Base-by-base conservation (phyloP, 1,140 invertebrate genomes). In the Melipona quadrifasciata region DNA sequence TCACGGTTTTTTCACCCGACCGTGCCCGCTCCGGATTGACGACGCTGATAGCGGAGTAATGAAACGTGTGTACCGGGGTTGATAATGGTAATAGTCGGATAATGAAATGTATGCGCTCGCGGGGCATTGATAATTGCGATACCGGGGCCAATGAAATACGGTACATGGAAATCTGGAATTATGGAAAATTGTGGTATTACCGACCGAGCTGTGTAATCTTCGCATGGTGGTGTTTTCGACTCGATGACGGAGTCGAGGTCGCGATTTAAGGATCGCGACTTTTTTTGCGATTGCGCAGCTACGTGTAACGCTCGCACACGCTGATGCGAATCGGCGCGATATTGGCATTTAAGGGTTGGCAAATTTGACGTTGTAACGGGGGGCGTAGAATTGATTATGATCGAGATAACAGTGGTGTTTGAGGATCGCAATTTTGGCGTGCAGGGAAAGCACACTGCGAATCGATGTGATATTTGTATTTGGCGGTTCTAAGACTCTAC, bases 111-210 rank as follows among this genome's bases (percentile, higher is more conserved):
- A 34, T 34, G 65, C 65, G 65, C 19, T 57, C 10, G 21, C 27
- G 16, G 6, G 17, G 65, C n/a, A n/a, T 34, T 67, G 39, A 71
- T 71, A 70, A 70, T 71, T 34, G 65, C 21, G 65, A 67, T 34
- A 19, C 27, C 11, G 39, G 5, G 24, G 24, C 39, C 21, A 47
- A 39, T 71, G 68, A 71, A 47, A 39, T 39, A 39, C 24, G 6
- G 21, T 21, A 39, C 19, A 47, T 71, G 68, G 34, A 34, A n/a
- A 39, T 71, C 34, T n/a, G 68, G 68, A 71, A 71, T 71, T 71
- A 71, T 71, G 68, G 68, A 47, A 71, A 71, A 71, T 71, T 24
- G 68, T 71, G 24, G n/a, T 71, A 71, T 71, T 71, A 71, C 68
- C 31, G 68, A 12, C 16, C 8, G 21, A n/a, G 21, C 34, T 47